These are phyloP conservation scores for Psix sp. DNA, from an alignment of 1,140 invertebrate genomes.

Conservation along the genomic window DNA sequence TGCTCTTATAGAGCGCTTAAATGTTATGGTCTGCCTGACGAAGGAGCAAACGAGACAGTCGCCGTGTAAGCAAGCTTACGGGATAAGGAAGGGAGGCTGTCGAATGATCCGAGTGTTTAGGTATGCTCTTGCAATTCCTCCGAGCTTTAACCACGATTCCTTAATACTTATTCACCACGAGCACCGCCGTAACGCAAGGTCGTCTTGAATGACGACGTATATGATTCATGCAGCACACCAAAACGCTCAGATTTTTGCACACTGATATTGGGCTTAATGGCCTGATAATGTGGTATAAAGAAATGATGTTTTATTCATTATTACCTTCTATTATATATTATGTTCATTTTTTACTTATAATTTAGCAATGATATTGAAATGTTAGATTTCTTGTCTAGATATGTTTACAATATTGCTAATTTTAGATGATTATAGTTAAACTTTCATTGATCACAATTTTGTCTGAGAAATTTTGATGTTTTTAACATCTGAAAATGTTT, in stretches of 20 bases:
- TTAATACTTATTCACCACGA: conserved; percentile 59
- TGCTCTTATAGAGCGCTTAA: conserved; percentile 65
- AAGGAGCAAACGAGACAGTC: conserved; percentile 4
- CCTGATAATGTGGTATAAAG: too few species aligned
- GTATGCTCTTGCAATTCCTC: conserved; percentile 44
- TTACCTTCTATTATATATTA: too few species aligned
- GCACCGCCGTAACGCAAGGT: conserved; percentile 61
- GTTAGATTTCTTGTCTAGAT: too few species aligned
- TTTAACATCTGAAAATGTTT: too few species aligned
- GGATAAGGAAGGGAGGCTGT: conserved; percentile 2
- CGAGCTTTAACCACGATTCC: conserved; percentile 41
- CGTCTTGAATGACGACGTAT: conserved; percentile 53
- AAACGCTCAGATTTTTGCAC: conserved; percentile 14
- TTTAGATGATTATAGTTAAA: too few species aligned
- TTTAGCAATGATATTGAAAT: too few species aligned
- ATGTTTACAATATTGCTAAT: too few species aligned
- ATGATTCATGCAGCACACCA: conserved; percentile 30
- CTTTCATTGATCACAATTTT: too few species aligned
- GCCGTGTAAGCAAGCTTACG: not conserved
- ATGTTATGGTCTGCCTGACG: conserved; percentile 56
- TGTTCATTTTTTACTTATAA: too few species aligned
- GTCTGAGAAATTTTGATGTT: too few species aligned
- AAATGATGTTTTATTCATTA: too few species aligned
- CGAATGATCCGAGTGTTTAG: conserved; percentile 48
- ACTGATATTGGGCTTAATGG: too few species aligned